These are phyloP conservation scores for Elegia similella DNA, from an alignment of 2,888 invertebrate species.

Conservation along the genomic window DNA sequence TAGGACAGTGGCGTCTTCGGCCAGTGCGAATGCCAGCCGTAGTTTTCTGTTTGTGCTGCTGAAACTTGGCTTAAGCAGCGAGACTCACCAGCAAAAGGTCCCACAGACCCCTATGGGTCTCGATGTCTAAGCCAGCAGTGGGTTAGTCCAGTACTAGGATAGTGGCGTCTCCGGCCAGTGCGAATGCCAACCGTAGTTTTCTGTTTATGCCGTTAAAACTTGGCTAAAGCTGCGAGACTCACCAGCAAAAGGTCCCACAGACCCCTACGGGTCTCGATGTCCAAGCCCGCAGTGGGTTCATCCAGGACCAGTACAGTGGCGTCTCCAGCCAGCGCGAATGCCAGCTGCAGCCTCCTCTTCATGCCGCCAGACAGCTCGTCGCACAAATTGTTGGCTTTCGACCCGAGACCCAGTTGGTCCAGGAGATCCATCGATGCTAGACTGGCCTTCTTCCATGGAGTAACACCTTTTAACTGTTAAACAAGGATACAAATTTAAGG, in stretches of 20 bases:
- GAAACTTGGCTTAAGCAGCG: neutral
- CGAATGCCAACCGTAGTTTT: slow-evolving; percentile 91
- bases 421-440: slow-evolving; percentile 34
- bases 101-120: slow-evolving; percentile 51
- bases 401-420: slow-evolving; percentile 38
- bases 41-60: slow-evolving; percentile 92
- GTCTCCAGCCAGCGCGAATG: slow-evolving; percentile 91
- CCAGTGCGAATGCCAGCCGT: slow-evolving; percentile 91
- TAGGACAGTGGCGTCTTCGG: slow-evolving; percentile 86
- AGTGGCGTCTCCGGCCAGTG: slow-evolving; percentile 88
- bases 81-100: slow-evolving; percentile 39
- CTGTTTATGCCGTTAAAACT: slow-evolving; percentile 88
- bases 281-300: slow-evolving; percentile 85
- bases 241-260: slow-evolving; percentile 51
- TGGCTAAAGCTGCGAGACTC: slow-evolving; percentile 11
- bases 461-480: slow-evolving; percentile 58
- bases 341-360: slow-evolving; percentile 90
- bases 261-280: slow-evolving; percentile 48
- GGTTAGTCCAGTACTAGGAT: slow-evolving; percentile 88
- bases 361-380: slow-evolving; percentile 91
- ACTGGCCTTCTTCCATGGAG: slow-evolving; percentile 29
- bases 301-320: slow-evolving; percentile 86
- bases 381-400: slow-evolving; percentile 83
- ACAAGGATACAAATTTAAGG: neutral
- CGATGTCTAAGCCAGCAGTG: slow-evolving; percentile 76